Evolutionary conservation across 1,140 invertebrate genomes (phyloP).

Genomic region (Macrosteles quadrilineatus): DNA sequence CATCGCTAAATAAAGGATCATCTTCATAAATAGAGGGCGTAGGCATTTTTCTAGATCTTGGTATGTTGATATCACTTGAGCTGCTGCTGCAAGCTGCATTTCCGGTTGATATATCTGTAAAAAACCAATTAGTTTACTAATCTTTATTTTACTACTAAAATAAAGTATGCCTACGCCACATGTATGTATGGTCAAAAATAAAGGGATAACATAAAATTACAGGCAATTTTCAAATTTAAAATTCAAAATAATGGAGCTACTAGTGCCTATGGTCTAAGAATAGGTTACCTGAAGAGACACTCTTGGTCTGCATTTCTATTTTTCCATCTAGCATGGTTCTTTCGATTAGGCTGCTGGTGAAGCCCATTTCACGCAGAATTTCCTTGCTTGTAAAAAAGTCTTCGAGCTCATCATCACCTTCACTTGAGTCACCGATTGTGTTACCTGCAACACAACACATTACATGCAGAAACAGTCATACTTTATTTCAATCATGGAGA

Average conservation of each 20-base stretch:
- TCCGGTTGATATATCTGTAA: neutral
- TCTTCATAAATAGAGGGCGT: constrained; percentile 42
- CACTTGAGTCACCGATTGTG: too few relatives aligned
- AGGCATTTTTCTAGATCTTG: constrained; percentile 40
- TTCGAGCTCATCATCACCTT: neutral
- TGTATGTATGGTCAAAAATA: neutral
- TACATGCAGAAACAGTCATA: too few relatives aligned
- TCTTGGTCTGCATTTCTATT: neutral
- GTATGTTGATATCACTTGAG: neutral
- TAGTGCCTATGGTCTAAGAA: neutral
- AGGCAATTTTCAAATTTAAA: neutral
- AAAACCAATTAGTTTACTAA: neutral
- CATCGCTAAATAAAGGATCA: neutral
- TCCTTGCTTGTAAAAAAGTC: neutral
- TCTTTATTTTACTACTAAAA: neutral
- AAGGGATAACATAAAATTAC: neutral
- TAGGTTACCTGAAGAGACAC: neutral
- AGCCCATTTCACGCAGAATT: neutral
- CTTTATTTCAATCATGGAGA: too few relatives aligned
- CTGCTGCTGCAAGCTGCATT: neutral
- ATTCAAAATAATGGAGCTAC: neutral
- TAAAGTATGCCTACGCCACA: neutral
- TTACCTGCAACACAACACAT: too few relatives aligned
- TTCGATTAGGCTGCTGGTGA: neutral
- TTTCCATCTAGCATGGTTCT: neutral